Conservation (phyloP, 30 jellyfish, hydroid and myxozoan species). For the Aurelia coerulea region DNA sequence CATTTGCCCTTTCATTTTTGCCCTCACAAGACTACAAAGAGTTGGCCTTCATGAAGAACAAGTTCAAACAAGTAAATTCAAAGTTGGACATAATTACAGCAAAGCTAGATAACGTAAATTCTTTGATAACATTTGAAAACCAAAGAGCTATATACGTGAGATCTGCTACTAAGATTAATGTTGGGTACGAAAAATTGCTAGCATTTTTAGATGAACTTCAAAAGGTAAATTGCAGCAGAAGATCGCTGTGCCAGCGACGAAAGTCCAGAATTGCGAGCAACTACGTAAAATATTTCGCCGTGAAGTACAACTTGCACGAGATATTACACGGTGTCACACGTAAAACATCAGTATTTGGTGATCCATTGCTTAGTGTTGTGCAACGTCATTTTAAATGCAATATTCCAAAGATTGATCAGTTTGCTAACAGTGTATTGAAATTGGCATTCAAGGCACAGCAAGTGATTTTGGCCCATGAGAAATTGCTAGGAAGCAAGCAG, state of each 20-base stretch:
- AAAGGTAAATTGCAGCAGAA: background rate
- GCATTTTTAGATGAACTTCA: background rate
- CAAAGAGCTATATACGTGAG: background rate
- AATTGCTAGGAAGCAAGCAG: slow-evolving; percentile 12
- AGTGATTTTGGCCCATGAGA: slow-evolving; percentile 26
- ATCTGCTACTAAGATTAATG: background rate
- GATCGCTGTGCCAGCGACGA: background rate
- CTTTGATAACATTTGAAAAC: background rate
- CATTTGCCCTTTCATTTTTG: slow-evolving; percentile 1
- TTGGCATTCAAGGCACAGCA: slow-evolving; percentile 29
- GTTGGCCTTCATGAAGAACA: slow-evolving; percentile 6
- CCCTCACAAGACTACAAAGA: slow-evolving; percentile 24
- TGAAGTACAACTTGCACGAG: background rate
- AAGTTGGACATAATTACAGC: slow-evolving; percentile 4
- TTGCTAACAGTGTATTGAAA: background rate
- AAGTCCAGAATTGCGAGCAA: background rate
- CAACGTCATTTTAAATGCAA: background rate
- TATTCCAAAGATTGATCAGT: slow-evolving; percentile 1
- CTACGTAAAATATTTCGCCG: background rate
- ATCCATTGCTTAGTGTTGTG: slow-evolving; percentile 7
- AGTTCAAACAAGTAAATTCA: slow-evolving; percentile 18
- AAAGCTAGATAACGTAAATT: slow-evolving; percentile 8
- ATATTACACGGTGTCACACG: slow-evolving; percentile 8
- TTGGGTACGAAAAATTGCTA: slow-evolving; percentile 10
- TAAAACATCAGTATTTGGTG: background rate